Base-by-base conservation (phyloP, 2,113 vertebrate species). In the Campylorhamphus procurvoides region DNA sequence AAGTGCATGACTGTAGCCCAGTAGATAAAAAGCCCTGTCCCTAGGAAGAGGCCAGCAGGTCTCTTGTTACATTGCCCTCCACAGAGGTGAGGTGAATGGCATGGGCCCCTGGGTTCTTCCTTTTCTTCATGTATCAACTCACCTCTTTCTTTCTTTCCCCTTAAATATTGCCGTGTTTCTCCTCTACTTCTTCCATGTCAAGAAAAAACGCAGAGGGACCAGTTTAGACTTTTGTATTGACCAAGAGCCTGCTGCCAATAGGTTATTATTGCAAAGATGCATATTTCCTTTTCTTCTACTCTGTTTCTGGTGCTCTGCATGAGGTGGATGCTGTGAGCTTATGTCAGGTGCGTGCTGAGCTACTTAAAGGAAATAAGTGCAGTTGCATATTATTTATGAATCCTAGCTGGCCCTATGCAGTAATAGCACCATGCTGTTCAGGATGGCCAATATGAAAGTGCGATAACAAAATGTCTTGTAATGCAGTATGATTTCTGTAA, bases 401-500 rank as follows among this genome's bases (percentile, higher is more conserved):
- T 58, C n/a, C 60, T 40, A n/a, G n/a, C 20, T 44, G 28, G 11
- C 11, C 17, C 74, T 37, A 8, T 6, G 6, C 19, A 9, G 27
- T 18, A 35, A n/a, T 29, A 56, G 16, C 6, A 2, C 8, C 3
- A 0, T 17, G 18, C 18, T 49, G 14, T 23, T 76, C 53, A 39
- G 40, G 37, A 9, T 73, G 33, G 7, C 31, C 19, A 44, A 2
- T n/a, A 17, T 37, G 50, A 31, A 67, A 68, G 13, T 39, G 59
- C 20, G 28, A 2, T 16, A 39, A 33, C 12, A 64, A 76, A 56
- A 35, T 10, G 8, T 40, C 56, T 33, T 64, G 4, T 49, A 52
- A 37, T 1, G 1, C 8, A 2, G 1, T 44, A 2, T 28, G 20
- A 35, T 58, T 74, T 73, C 62, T 0, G 0, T 63, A 28, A 10